phyloP scores from a whole-genome alignment of 2,797 vertebrate species.

The Leptoclinus maculatus region DNA sequence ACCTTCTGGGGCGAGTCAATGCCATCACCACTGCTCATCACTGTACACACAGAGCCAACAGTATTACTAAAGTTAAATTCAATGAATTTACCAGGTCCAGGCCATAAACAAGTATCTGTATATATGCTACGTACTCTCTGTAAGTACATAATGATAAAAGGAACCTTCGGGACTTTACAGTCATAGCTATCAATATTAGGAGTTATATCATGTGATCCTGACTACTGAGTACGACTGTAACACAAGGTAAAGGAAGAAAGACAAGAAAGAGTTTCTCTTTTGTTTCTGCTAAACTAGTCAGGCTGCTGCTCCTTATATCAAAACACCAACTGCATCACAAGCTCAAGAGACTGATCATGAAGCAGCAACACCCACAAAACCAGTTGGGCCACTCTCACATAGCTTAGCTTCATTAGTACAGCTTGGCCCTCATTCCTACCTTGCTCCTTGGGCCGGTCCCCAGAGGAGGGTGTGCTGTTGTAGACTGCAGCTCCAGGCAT shows the following conservation, averaged over 20 bases:
- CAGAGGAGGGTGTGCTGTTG: conserved; percentile 83
- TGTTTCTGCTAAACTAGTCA: conserved; percentile 20
- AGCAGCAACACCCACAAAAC: conserved; percentile 56
- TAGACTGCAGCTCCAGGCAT: conserved; percentile 92
- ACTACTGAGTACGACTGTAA: background rate
- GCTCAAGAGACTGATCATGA: conserved; percentile 52
- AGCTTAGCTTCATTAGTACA: background rate
- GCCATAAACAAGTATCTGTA: background rate
- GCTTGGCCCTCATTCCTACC: conserved; percentile 69
- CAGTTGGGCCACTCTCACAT: conserved; percentile 23
- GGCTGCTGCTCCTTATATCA: conserved; percentile 23
- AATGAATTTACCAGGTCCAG: background rate
- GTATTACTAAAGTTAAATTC: conserved; percentile 9
- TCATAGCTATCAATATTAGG: background rate
- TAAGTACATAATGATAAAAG: background rate
- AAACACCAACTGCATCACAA: conserved; percentile 31
- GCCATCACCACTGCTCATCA: conserved; percentile 88
- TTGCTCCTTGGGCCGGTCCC: conserved; percentile 92
- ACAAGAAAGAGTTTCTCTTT: conserved; percentile 24
- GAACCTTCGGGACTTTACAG: background rate
- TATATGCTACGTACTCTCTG: background rate
- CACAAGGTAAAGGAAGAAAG: background rate
- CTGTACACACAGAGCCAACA: conserved; percentile 66
- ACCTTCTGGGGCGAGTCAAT: conserved; percentile 93
- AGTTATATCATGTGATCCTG: conserved; percentile 15